A percentile compares a stretch with the other conserved stretches of the same genome.
Conservation (phyloP, 2,888 invertebrate species). For the Meloe dianella region DNA sequence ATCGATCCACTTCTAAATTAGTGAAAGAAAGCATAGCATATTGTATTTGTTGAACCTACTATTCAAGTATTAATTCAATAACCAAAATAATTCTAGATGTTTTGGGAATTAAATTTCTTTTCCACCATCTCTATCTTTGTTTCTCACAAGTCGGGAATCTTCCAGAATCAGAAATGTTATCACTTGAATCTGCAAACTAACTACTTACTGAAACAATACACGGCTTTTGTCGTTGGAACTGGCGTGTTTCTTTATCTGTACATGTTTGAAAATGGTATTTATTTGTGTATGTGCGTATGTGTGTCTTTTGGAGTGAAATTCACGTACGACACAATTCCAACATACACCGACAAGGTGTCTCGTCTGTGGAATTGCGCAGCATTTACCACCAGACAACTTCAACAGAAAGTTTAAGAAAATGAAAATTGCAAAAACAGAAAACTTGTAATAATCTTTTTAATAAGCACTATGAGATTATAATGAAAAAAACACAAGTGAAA, state of each 20-base stretch:
- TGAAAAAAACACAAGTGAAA: neutral
- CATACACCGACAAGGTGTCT: neutral
- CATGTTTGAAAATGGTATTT: neutral
- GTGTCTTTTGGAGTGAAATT: conserved; percentile 1
- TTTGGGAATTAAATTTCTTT: neutral
- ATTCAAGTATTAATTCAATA: neutral
- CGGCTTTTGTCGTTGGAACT: conserved; percentile 23
- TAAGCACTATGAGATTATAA: neutral
- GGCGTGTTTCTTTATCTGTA: neutral
- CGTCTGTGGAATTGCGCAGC: neutral
- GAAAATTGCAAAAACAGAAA: neutral
- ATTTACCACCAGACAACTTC: neutral
- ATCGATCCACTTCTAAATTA: neutral
- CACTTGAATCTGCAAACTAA: conserved; percentile 35
- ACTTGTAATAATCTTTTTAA: neutral
- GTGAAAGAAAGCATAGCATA: neutral
- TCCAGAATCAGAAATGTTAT: neutral
- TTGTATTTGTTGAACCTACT: neutral
- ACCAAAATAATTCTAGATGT: neutral
- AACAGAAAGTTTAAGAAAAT: neutral
- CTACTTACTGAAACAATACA: conserved; percentile 37
- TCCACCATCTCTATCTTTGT: neutral
- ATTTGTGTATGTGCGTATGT: neutral
- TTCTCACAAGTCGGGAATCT: neutral
- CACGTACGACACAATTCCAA: conserved; percentile 5